Conservation (phyloP, 2,113 vertebrate genomes). For the Zeus faber region DNA sequence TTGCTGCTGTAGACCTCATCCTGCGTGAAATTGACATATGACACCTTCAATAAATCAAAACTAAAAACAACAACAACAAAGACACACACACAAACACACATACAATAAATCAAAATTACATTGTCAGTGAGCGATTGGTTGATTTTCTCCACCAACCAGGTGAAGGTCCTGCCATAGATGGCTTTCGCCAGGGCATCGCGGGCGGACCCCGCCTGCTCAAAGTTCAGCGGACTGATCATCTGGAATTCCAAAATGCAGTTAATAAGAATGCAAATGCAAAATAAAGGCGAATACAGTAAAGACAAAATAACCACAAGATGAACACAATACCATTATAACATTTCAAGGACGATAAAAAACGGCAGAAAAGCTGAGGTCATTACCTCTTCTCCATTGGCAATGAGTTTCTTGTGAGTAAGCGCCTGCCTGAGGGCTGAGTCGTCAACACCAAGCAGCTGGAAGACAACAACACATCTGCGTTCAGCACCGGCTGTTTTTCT, state of each 20-base stretch:
- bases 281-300: background rate
- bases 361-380: too few relatives aligned
- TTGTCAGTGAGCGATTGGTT: constrained; percentile 90
- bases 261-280: background rate
- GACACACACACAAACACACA: background rate
- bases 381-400: constrained; percentile 96
- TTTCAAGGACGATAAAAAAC: too few relatives aligned
- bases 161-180: constrained; percentile 90
- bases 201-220: constrained; percentile 89
- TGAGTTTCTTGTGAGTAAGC: constrained; percentile 93
- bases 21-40: constrained; percentile 59
- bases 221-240: constrained; percentile 89
- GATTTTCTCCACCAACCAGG: constrained; percentile 93
- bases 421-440: constrained; percentile 80
- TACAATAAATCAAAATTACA: constrained; percentile 62
- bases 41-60: constrained; percentile 2
- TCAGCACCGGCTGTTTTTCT: too few relatives aligned
- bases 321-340: too few relatives aligned
- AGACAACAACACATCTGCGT: constrained; percentile 43
- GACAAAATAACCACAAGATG: background rate
- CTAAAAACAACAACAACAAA: background rate
- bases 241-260: constrained; percentile 46
- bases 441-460: constrained; percentile 88
- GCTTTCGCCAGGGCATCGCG: constrained; percentile 91
- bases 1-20: constrained; percentile 84